Percentiles rank a stretch among this genome's conserved stretches.
phyloP scores from a whole-genome alignment of 2,113 vertebrate species.

The Cyrtonyx montezumae region DNA sequence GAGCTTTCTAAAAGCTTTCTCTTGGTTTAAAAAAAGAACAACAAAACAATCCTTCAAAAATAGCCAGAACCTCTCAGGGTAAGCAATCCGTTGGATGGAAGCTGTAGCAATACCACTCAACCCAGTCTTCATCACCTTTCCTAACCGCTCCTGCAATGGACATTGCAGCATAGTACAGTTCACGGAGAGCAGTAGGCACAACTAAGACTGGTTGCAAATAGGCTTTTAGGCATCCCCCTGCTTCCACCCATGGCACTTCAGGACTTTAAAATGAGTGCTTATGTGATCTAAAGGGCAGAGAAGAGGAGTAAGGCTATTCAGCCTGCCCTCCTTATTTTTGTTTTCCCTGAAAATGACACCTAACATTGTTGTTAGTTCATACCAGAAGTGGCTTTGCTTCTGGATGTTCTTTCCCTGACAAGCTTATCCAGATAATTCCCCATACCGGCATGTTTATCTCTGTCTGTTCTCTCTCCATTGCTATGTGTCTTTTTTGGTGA shows the following conservation, averaged over 20 bases:
- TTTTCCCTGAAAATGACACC: background rate
- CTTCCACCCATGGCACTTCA: background rate
- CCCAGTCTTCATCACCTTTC: background rate
- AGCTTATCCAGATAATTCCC: background rate
- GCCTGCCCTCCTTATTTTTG: background rate
- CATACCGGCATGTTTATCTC: background rate
- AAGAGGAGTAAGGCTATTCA: background rate
- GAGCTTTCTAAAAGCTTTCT: slow-evolving; percentile 65
- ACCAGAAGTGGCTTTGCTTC: background rate
- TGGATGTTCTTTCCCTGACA: background rate
- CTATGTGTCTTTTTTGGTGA: background rate
- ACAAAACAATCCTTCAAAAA: slow-evolving; percentile 45
- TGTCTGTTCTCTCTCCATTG: background rate
- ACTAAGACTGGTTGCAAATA: too few species aligned
- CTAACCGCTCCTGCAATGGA: background rate
- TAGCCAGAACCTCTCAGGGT: background rate
- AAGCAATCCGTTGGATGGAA: background rate
- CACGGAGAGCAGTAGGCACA: background rate
- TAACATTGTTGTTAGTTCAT: background rate
- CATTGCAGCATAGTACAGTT: background rate
- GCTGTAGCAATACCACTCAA: background rate
- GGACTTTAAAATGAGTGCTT: background rate
- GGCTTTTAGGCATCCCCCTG: background rate
- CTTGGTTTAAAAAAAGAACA: slow-evolving; percentile 28
- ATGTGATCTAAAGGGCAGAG: background rate